Conservation (phyloP, 2,797 vertebrate species). For the Lacerta viridis region DNA sequence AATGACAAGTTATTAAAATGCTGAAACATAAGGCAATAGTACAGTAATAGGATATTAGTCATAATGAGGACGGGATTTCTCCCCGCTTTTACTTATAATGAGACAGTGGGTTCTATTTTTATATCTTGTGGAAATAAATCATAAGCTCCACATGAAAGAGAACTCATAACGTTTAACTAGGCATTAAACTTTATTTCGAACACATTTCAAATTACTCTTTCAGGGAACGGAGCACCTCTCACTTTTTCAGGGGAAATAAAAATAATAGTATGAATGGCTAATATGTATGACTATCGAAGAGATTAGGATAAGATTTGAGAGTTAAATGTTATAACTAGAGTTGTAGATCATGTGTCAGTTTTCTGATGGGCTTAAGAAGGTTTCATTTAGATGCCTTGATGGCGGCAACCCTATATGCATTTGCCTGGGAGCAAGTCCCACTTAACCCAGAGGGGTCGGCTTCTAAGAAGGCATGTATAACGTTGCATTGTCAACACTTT, state of each 20-base stretch:
- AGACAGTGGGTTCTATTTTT: constrained; percentile 49
- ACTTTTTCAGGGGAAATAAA: constrained; percentile 36
- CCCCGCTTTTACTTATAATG: constrained; percentile 62
- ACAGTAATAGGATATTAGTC: constrained; percentile 70
- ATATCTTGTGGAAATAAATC: constrained; percentile 70
- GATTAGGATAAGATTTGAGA: not conserved
- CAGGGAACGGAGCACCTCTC: constrained; percentile 11
- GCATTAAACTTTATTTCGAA: constrained; percentile 56
- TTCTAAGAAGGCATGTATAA: no score
- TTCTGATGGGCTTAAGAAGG: not conserved
- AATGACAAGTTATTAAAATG: constrained; percentile 69
- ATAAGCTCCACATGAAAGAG: constrained; percentile 56
- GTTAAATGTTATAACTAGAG: not conserved
- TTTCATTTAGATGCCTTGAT: not conserved
- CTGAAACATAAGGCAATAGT: constrained; percentile 71
- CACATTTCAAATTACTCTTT: constrained; percentile 39
- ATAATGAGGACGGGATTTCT: constrained; percentile 69
- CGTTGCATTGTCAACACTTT: no score
- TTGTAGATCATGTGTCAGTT: not conserved
- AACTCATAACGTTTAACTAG: constrained; percentile 41
- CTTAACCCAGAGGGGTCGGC: no score
- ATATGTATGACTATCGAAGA: not conserved
- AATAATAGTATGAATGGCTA: not conserved
- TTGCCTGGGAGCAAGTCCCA: no score
- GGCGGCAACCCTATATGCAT: no score